A percentile compares a stretch with the other conserved stretches of the same genome.
Evolutionary conservation across 2,797 vertebrate genomes (phyloP).

Genomic region (Phrynocephalus guinanensis): DNA sequence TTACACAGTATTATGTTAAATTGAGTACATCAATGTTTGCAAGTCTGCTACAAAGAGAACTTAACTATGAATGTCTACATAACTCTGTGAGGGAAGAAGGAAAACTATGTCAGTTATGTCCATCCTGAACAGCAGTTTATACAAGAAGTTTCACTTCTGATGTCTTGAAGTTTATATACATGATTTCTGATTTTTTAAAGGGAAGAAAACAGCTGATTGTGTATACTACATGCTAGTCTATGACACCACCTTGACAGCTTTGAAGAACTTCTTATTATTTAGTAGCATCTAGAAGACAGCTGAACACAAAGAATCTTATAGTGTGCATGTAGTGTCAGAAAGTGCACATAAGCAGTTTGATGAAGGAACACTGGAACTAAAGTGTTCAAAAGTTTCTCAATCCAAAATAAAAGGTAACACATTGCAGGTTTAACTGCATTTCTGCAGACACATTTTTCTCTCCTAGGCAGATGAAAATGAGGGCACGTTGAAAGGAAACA

Average conservation of each 20-base stretch:
- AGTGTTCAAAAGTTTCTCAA: slow-evolving; percentile 73
- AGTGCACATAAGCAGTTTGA: slow-evolving; percentile 79
- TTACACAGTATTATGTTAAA: slow-evolving; percentile 72
- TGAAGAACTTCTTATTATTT: slow-evolving; percentile 79
- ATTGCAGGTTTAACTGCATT: slow-evolving; percentile 64
- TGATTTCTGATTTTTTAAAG: slow-evolving; percentile 75
- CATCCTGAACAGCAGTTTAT: slow-evolving; percentile 71
- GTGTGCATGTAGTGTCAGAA: slow-evolving; percentile 77
- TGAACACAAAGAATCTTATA: slow-evolving; percentile 78
- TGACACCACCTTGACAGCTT: slow-evolving; percentile 79
- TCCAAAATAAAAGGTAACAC: slow-evolving; percentile 73
- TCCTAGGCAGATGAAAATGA: slow-evolving; percentile 73
- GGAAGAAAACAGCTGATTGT: slow-evolving; percentile 81
- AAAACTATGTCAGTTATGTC: slow-evolving; percentile 67
- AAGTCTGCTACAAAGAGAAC: slow-evolving; percentile 78
- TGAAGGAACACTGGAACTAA: slow-evolving; percentile 73
- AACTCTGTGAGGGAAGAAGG: slow-evolving; percentile 56
- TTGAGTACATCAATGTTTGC: slow-evolving; percentile 77
- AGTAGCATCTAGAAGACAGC: slow-evolving; percentile 80
- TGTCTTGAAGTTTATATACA: slow-evolving; percentile 74
- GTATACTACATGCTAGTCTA: slow-evolving; percentile 84
- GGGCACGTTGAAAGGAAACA: slow-evolving; percentile 75
- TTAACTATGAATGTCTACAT: slow-evolving; percentile 70
- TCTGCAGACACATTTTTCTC: slow-evolving; percentile 66
- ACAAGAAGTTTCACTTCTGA: slow-evolving; percentile 66